Evolutionary conservation across 2,113 vertebrate genomes (phyloP).

Genomic region (Phalacrocorax aristotelis): DNA sequence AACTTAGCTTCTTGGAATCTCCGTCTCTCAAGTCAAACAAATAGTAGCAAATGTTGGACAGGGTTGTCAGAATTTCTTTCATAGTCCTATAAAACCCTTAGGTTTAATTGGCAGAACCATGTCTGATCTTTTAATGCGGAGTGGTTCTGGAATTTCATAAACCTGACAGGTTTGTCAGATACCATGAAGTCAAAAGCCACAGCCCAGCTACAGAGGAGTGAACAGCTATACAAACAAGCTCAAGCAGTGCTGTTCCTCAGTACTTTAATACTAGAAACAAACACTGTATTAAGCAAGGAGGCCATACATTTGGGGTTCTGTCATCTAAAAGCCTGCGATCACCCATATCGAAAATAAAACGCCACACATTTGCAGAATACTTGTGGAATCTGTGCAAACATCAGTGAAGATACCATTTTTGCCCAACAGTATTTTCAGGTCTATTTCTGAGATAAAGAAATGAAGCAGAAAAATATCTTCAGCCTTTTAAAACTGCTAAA

Average conservation of each 20-base stretch:
- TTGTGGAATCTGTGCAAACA: neutral
- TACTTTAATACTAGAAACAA: neutral
- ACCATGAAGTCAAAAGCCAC: neutral
- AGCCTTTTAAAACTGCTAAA: neutral
- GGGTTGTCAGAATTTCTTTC: neutral
- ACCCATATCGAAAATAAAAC: neutral
- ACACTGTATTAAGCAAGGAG: neutral
- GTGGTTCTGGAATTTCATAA: neutral
- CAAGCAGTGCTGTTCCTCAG: neutral
- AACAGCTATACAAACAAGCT: neutral
- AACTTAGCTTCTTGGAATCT: neutral
- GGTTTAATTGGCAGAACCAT: neutral
- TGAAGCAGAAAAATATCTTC: neutral
- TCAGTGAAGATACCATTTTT: neutral
- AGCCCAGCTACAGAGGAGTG: neutral
- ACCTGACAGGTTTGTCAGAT: neutral
- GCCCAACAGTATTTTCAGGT: neutral
- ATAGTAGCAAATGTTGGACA: neutral
- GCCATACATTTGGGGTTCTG: neutral
- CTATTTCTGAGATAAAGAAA: neutral
- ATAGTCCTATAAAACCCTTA: neutral
- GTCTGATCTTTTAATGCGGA: neutral
- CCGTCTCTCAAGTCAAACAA: neutral
- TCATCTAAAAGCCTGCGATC: neutral
- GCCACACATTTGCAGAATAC: neutral